Conservation (phyloP, 1,140 invertebrate species). For the Lepidurus arcticus region DNA sequence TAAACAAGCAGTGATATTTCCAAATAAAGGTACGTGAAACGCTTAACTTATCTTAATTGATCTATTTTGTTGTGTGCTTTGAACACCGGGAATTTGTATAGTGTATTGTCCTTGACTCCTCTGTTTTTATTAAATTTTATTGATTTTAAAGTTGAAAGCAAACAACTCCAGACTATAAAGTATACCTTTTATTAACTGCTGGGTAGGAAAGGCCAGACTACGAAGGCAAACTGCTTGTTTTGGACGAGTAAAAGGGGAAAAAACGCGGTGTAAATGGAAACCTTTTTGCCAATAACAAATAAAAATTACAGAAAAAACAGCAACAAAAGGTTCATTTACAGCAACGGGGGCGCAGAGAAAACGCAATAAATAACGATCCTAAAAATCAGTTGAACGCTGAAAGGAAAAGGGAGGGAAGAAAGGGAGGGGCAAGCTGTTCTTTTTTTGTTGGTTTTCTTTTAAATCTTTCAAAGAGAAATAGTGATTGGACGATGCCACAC, state of each 20-base stretch:
- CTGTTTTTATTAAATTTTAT: no score
- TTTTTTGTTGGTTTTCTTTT: no score
- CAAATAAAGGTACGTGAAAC: no score
- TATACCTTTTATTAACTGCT: constrained; percentile 22
- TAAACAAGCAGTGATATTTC: no score
- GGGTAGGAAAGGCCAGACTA: constrained; percentile 20
- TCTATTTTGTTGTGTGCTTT: no score
- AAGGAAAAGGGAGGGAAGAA: not conserved
- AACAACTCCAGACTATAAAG: not conserved
- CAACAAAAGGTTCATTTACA: not conserved
- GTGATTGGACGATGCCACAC: not conserved
- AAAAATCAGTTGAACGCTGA: not conserved
- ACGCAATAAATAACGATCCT: not conserved
- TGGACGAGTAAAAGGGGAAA: constrained; percentile 1
- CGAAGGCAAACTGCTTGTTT: constrained; percentile 17
- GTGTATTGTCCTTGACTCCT: no score
- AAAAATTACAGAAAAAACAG: not conserved
- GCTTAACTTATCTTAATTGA: no score
- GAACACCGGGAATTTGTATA: no score
- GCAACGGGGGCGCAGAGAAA: not conserved
- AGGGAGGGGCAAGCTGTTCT: no score
- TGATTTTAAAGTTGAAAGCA: not conserved
- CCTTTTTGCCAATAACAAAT: not conserved
- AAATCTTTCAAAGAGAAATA: not conserved
- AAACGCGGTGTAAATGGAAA: not conserved